Conservation (phyloP, 2,888 invertebrate genomes). For the Aporophyla lueneburgensis region DNA sequence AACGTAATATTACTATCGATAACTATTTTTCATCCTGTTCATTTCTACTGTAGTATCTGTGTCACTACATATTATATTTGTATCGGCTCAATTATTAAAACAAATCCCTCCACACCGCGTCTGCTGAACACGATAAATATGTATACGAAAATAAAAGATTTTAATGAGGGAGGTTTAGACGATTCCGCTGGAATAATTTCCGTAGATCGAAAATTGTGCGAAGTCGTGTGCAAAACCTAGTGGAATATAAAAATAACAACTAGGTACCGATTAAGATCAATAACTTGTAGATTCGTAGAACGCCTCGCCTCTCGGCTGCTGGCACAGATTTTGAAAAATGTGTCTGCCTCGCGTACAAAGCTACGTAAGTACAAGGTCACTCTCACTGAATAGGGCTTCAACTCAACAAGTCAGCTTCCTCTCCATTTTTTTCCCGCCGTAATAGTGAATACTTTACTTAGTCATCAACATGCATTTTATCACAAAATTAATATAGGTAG, state of each 20-base stretch:
- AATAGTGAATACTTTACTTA: not conserved
- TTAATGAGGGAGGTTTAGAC: not conserved
- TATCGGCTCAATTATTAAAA: too few species aligned
- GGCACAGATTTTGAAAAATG: not conserved
- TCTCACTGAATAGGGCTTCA: conserved; percentile 6
- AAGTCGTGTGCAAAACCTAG: not conserved
- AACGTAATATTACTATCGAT: not conserved
- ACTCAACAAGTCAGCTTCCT: conserved; percentile 15
- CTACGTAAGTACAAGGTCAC: not conserved
- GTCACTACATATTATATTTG: not conserved
- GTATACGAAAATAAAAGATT: too few species aligned
- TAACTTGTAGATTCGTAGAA: not conserved
- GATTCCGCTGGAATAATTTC: not conserved
- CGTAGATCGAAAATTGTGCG: not conserved
- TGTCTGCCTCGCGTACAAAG: not conserved
- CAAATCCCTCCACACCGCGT: not conserved
- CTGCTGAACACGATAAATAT: not conserved
- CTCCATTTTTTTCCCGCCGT: not conserved
- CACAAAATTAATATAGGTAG: not conserved
- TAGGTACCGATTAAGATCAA: not conserved
- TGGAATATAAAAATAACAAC: not conserved
- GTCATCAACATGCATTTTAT: not conserved
- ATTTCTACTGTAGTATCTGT: not conserved
- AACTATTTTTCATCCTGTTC: not conserved
- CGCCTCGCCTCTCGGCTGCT: not conserved